These are phyloP conservation scores for Podarcis siculus DNA, from an alignment of 2,797 vertebrate species.

Conservation along the genomic window DNA sequence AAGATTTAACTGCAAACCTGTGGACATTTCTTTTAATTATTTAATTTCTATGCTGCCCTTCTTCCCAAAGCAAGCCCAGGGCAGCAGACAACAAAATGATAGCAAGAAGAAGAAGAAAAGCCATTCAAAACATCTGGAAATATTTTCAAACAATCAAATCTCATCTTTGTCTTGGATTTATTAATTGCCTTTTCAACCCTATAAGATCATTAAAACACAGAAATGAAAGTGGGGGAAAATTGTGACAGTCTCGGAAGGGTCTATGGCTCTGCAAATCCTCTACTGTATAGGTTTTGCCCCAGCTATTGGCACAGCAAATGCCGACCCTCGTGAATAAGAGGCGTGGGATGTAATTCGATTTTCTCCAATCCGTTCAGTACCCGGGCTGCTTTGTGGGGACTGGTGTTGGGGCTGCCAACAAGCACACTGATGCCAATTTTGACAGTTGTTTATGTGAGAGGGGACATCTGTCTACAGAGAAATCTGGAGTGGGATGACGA, in stretches of 20 bases:
- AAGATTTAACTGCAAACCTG: too few relatives aligned
- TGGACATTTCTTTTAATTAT: too few relatives aligned
- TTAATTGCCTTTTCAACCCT: too few relatives aligned
- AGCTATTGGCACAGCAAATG: neutral
- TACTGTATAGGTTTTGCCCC: too few relatives aligned
- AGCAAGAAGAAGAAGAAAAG: too few relatives aligned
- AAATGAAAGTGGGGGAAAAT: neutral
- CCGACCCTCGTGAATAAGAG: neutral
- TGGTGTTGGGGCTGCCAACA: slow-evolving; percentile 48
- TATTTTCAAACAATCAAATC: too few relatives aligned
- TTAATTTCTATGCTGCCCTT: too few relatives aligned
- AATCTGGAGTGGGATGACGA: slow-evolving; percentile 49
- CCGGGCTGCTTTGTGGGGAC: neutral
- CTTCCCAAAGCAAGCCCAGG: too few relatives aligned
- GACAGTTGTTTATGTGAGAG: slow-evolving; percentile 66
- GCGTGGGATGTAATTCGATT: slow-evolving; percentile 18
- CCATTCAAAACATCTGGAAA: too few relatives aligned
- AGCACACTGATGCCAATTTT: slow-evolving; percentile 36
- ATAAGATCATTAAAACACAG: neutral
- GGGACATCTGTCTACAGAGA: slow-evolving; percentile 65
- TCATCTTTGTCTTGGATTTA: too few relatives aligned
- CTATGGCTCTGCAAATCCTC: neutral
- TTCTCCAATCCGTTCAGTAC: slow-evolving; percentile 9
- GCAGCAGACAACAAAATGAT: too few relatives aligned
- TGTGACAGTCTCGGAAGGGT: neutral